Evolutionary conservation across 1,140 invertebrate genomes (phyloP).

Genomic region (Monomorium pharaonis): DNA sequence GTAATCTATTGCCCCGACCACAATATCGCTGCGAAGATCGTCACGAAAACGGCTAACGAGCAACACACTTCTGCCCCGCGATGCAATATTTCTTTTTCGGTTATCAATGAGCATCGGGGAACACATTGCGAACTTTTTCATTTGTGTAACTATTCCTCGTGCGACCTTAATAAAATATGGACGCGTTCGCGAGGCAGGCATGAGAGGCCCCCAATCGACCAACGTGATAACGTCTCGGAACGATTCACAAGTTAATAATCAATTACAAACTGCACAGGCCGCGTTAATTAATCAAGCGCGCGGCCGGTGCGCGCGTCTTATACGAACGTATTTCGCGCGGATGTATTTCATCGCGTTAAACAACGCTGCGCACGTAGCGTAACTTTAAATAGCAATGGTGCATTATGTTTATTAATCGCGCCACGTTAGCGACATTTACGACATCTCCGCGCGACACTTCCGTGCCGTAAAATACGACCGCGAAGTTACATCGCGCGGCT

Average conservation of each 20-base stretch:
- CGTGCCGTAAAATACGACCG: slow-evolving; percentile 38
- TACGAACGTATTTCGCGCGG: no score
- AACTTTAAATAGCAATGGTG: slow-evolving; percentile 1
- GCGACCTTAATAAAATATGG: not conserved
- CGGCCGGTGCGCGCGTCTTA: not conserved
- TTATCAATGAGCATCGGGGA: not conserved
- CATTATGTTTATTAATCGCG: slow-evolving; percentile 43
- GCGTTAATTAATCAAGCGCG: not conserved
- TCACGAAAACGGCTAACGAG: slow-evolving; percentile 21
- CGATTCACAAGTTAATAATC: not conserved
- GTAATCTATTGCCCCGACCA: not conserved
- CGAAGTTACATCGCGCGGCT: slow-evolving; percentile 8
- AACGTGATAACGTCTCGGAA: not conserved
- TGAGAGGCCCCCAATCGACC: not conserved
- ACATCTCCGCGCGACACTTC: slow-evolving; percentile 18
- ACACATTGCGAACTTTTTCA: not conserved
- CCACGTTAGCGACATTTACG: slow-evolving; percentile 47
- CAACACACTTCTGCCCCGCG: not conserved
- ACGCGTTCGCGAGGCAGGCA: not conserved
- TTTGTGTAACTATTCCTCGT: not conserved
- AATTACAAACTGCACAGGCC: not conserved
- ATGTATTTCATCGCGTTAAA: slow-evolving; percentile 18
- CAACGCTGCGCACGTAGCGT: slow-evolving; percentile 3
- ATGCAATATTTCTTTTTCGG: not conserved
- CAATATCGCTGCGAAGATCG: not conserved